These are phyloP conservation scores for Apoda limacodes DNA, from an alignment of 2,888 invertebrate genomes.

Conservation along the genomic window DNA sequence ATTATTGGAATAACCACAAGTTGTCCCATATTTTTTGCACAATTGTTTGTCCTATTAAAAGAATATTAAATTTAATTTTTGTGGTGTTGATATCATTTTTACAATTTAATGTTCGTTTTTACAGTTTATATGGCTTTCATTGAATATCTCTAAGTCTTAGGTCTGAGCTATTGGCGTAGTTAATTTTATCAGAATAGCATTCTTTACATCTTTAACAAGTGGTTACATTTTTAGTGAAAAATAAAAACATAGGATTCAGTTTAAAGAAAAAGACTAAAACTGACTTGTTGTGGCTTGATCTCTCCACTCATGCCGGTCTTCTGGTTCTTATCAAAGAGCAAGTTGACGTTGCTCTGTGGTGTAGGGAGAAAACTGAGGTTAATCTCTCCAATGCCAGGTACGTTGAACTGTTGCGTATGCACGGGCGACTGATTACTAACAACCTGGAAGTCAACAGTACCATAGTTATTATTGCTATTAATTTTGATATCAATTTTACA, in stretches of 20 bases:
- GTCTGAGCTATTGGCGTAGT: too few relatives aligned
- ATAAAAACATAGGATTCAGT: too few relatives aligned
- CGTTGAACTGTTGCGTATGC: conserved; percentile 54
- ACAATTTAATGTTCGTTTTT: too few relatives aligned
- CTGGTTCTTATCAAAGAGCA: conserved; percentile 52
- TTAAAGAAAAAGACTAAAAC: too few relatives aligned
- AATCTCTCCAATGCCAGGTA: conserved; percentile 59
- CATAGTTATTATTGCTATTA: conserved; percentile 2
- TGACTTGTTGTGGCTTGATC: conserved; percentile 49
- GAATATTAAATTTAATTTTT: too few relatives aligned
- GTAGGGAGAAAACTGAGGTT: conserved; percentile 54
- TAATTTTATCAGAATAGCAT: too few relatives aligned
- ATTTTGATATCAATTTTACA: neutral
- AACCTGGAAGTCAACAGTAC: conserved; percentile 21
- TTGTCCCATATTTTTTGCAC: neutral
- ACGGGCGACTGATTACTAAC: conserved; percentile 37
- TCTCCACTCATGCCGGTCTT: conserved; percentile 50
- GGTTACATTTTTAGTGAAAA: too few relatives aligned
- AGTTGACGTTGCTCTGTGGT: conserved; percentile 51
- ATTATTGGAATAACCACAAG: conserved; percentile 2
- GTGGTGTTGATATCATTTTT: too few relatives aligned
- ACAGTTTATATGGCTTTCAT: too few relatives aligned
- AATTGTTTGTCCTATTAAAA: too few relatives aligned
- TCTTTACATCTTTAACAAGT: too few relatives aligned
- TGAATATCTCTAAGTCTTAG: too few relatives aligned